Base-by-base conservation (phyloP, 2,888 invertebrate genomes). In the Dinocampus coccinellae region DNA sequence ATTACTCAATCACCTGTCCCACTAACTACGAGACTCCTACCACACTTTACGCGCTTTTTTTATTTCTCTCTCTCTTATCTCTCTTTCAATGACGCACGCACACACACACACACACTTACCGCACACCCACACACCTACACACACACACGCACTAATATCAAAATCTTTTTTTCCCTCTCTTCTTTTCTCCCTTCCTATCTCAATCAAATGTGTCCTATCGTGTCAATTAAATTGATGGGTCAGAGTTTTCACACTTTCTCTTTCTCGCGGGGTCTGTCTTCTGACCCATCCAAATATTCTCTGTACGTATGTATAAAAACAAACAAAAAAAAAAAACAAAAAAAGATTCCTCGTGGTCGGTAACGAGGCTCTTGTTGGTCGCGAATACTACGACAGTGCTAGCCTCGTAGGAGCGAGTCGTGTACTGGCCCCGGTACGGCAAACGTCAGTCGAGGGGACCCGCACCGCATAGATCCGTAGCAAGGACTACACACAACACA, bases 351-450 rank as follows among this genome's bases (percentile, higher is more conserved):
- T 64, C 73, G 74, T 74, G 77, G 58, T 68, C n/a, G 53, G 52
- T 55, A 10, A 52, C 47, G 24, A 9, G 36, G 52, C 53, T 39
- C 55, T 63, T 64, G 55, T 58, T 63, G 52, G 53, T 53, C 58
- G 26, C 63, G 55, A 57, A 70, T 64, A 24, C 64, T 67, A 73
- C 75, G 73, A 76, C 76, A 75, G 77, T 84, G 81, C 79, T 82
- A 79, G 79, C 83, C 75, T 79, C 76, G 76, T 80, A 82, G 79
- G 77, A 81, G 83, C 83, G 81, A 79, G 76, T 82, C 77, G 83
- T 82, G 76, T 79, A 84, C 85, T 85, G 84, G 80, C 80, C 79
- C 76, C 78, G 78, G 39, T 52, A 66, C n/a, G 24, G 73, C 79
- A 78, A 77, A 76, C 80, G 76, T 78, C 75, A 76, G 78, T 76